Evolutionary conservation across 1,140 invertebrate species (phyloP), one percentile per base, ranked within the genome.

Genomic region (Polypedilum pembai): DNA sequence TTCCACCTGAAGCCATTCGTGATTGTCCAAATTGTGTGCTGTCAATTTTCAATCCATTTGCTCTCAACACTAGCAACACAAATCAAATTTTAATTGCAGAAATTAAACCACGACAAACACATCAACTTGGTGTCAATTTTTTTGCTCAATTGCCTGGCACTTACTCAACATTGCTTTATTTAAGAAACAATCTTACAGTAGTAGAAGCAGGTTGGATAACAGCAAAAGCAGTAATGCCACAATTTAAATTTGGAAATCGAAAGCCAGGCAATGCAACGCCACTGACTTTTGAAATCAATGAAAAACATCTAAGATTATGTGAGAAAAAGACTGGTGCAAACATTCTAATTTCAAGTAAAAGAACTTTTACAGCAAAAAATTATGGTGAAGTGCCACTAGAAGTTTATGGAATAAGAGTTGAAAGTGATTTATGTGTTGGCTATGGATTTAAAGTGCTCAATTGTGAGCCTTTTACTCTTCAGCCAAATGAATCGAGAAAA

Each of bases 171-270:
- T 77, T 85, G 15, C 73, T 85, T 12, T 81, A 84, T 40, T 80
- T 86, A 24, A 77, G 95, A 78, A 99, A 98, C 82, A 98, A 99
- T 83, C 85, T 98, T 77, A 98, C 96, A 0, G 89, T 95, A 72
- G 83, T 98, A 77, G 96, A 99, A 83, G 88, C 90, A 15, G 83
- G 97, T 12, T 88, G 90, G 76, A 79, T 98, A 40, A 88, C 88
- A 73, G 95, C 94, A 0, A 87, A 91, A 77, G 94, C 94, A 12
- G 93, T 92, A 0, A 82, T 89, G 76, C 93, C 94, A 8, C 89
- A 93, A 80, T 92, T 98, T 80, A 92, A 92, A 79, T 91, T 98
- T 79, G 95, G 92, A n/a, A 95, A 94, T 81, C 88, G 92, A 1
- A 90, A 91, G 73, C 91, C 95, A 0, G 92, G 92, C 7, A 90